Evolutionary conservation across 2,888 invertebrate species (phyloP).

Genomic region (Tuberolachnus salignus): DNA sequence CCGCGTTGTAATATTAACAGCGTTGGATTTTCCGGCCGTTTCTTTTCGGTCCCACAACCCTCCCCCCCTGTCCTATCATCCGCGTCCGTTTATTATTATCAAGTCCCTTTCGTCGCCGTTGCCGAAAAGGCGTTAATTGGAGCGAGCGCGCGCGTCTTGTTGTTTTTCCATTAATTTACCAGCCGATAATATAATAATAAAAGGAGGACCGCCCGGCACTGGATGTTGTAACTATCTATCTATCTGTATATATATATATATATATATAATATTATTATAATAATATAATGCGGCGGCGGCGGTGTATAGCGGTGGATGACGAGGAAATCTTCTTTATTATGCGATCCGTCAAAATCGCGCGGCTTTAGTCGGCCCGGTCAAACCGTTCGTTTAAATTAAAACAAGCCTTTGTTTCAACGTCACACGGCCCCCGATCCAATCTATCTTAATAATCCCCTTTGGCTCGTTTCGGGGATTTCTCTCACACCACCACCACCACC

Average conservation of each 20-base stretch:
- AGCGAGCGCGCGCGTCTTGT: conserved; percentile 20
- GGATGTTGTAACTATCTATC: neutral
- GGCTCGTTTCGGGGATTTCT: conserved; percentile 46
- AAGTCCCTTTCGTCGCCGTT: neutral
- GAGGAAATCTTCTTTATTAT: conserved; percentile 55
- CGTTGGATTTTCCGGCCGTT: no score
- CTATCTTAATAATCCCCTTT: conserved; percentile 55
- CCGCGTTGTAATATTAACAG: no score
- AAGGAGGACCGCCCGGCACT: conserved; percentile 1
- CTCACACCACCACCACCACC: neutral
- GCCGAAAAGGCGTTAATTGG: conserved; percentile 46
- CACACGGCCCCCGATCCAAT: conserved; percentile 52
- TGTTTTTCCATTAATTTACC: conserved; percentile 56
- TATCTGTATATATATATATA: neutral
- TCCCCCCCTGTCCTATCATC: no score
- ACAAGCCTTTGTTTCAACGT: conserved; percentile 55
- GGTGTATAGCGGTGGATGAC: neutral
- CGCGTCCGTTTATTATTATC: neutral
- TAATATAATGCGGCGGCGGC: neutral
- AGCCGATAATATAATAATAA: conserved; percentile 51
- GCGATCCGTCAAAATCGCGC: conserved; percentile 56
- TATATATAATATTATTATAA: neutral
- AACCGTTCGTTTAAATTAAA: conserved; percentile 56
- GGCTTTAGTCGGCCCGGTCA: conserved; percentile 56
- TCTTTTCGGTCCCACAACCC: no score